These are phyloP conservation scores for Theristus sp. DNA, from an alignment of 2,888 invertebrate species.

Conservation along the genomic window DNA sequence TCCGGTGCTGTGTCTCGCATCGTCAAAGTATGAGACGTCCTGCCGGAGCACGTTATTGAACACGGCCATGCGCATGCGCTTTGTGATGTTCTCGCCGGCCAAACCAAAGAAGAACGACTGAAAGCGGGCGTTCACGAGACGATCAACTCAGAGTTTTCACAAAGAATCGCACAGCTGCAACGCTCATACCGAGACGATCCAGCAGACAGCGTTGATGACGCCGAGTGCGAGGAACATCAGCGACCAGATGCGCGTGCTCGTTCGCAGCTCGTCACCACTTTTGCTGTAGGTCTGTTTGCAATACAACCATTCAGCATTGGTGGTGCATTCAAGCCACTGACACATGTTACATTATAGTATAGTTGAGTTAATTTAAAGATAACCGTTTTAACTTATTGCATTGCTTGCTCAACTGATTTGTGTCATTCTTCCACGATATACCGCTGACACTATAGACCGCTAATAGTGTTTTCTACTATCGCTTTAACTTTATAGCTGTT, in stretches of 20 bases:
- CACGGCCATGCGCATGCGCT: slow-evolving; percentile 27
- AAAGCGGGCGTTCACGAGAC: background rate
- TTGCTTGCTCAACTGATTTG: too few species aligned
- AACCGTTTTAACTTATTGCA: too few species aligned
- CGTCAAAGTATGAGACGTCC: slow-evolving; percentile 35
- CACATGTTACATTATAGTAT: too few species aligned
- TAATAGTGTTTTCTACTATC: too few species aligned
- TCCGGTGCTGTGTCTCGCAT: slow-evolving; percentile 30
- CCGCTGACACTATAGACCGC: too few species aligned
- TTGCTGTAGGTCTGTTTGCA: slow-evolving; percentile 31
- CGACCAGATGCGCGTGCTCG: slow-evolving; percentile 34
- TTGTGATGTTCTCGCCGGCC: slow-evolving; percentile 25
- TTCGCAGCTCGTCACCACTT: slow-evolving; percentile 26
- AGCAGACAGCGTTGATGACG: slow-evolving; percentile 27
- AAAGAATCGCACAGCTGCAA: background rate
- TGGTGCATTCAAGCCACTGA: too few species aligned
- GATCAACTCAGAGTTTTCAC: background rate
- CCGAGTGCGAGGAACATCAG: slow-evolving; percentile 30
- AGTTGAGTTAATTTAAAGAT: too few species aligned
- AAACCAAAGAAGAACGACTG: slow-evolving; percentile 24
- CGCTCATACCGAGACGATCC: slow-evolving; percentile 22
- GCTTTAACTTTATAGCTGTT: too few species aligned
- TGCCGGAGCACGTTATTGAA: slow-evolving; percentile 31
- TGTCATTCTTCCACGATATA: too few species aligned
- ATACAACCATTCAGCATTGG: too few species aligned